Conservation (phyloP, 2,888 invertebrate genomes). For the Tineola bisselliella region DNA sequence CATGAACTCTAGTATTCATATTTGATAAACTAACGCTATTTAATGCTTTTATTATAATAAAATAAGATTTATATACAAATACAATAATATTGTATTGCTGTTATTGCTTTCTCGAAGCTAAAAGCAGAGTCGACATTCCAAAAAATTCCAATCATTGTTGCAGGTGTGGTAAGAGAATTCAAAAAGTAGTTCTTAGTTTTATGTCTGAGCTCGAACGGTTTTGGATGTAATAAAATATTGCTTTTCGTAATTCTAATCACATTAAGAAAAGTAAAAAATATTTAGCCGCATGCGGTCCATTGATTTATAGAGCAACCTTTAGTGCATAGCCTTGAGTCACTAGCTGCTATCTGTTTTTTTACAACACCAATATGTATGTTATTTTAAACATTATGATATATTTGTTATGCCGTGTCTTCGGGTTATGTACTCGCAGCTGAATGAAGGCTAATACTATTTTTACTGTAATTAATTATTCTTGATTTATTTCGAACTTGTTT, state of each 20-base stretch:
- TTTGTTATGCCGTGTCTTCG: background rate
- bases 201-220: slow-evolving; percentile 17
- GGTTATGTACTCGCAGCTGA: background rate
- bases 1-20: too few species aligned
- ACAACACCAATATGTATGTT: slow-evolving; percentile 13
- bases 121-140: too few species aligned
- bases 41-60: too few species aligned
- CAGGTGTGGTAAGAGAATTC: too few species aligned
- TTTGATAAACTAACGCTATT: too few species aligned
- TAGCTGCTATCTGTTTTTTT: slow-evolving; percentile 11
- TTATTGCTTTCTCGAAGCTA: too few species aligned
- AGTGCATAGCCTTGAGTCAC: slow-evolving; percentile 17
- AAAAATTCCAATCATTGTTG: too few species aligned
- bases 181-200: too few species aligned
- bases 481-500: too few species aligned
- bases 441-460: background rate
- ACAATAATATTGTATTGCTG: too few species aligned
- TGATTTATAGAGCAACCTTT: slow-evolving; percentile 25
- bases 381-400: slow-evolving; percentile 11
- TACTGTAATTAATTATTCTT: background rate
- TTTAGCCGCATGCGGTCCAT: slow-evolving; percentile 43
- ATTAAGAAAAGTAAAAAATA: slow-evolving; percentile 35
- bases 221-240: slow-evolving; percentile 34
- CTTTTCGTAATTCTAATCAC: slow-evolving; percentile 46
- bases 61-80: too few species aligned